Percentiles rank a stretch among this genome's conserved stretches.
These are phyloP conservation scores for Liopterus haemorrhoidalis DNA, from an alignment of 2,888 invertebrate species.

Conservation along the genomic window DNA sequence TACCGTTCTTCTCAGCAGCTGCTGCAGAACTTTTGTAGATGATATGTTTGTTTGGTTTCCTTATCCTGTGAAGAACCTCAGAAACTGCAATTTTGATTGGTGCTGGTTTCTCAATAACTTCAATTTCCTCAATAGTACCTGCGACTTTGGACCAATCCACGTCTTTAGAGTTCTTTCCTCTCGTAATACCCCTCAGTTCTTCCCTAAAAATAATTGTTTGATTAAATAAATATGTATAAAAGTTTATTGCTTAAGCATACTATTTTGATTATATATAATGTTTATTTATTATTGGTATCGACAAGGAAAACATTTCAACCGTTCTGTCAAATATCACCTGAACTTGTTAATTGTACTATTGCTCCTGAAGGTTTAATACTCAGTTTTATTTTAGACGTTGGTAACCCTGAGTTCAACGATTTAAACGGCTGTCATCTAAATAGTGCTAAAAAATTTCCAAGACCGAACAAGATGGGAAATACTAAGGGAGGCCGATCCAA, in stretches of 20 bases:
- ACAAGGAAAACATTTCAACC: no score
- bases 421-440: no score
- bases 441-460: no score
- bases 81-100: conserved; percentile 71
- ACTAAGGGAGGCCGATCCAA: no score
- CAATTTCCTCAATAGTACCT: conserved; percentile 52
- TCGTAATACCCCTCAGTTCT: conserved; percentile 76
- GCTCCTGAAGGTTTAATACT: no score
- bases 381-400: no score
- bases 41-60: conserved; percentile 49
- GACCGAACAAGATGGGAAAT: no score
- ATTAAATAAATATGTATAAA: background rate
- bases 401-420: no score
- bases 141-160: conserved; percentile 80
- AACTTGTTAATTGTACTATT: no score
- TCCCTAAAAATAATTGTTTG: conserved; percentile 52
- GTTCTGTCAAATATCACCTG: no score
- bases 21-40: conserved; percentile 52
- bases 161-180: conserved; percentile 77
- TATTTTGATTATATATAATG: background rate
- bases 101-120: conserved; percentile 63
- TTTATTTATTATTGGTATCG: no score
- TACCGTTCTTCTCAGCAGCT: conserved; percentile 59
- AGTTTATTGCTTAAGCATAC: background rate
- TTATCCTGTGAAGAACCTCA: conserved; percentile 62